Percentiles rank a stretch among this genome's conserved stretches.
These are phyloP conservation scores for Antennarius striatus DNA, from an alignment of 2,113 vertebrate genomes.

Conservation along the genomic window DNA sequence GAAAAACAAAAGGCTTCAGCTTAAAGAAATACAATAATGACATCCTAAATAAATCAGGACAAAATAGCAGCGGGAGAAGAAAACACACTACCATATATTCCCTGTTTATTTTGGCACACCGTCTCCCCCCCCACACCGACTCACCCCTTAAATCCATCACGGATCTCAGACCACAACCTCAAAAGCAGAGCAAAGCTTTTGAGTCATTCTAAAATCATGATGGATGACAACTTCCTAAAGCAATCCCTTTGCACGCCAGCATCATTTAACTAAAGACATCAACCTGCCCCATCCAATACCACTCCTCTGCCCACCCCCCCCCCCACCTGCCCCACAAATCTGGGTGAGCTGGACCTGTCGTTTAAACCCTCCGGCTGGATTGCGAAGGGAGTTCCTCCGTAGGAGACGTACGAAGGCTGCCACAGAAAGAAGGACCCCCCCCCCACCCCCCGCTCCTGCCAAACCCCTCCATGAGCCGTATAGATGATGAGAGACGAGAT, in stretches of 20 bases:
- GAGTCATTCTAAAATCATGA: conserved; percentile 81
- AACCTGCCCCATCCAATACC: conserved; percentile 65
- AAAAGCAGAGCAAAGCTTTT: conserved; percentile 71
- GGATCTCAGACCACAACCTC: conserved; percentile 73
- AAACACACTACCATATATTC: conserved; percentile 34
- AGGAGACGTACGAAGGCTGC: conserved; percentile 56
- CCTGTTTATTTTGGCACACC: conserved; percentile 1
- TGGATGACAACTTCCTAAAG: conserved; percentile 81
- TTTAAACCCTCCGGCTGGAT: conserved; percentile 2
- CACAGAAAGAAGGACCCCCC: conserved; percentile 49
- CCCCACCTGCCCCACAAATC: too few species aligned
- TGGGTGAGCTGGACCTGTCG: conserved; percentile 29
- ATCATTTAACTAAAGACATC: conserved; percentile 79
- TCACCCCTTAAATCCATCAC: conserved; percentile 73
- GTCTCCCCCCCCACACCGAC: conserved; percentile 29
- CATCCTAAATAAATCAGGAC: conserved; percentile 11
- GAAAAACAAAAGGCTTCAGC: conserved; percentile 46
- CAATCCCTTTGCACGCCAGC: conserved; percentile 76
- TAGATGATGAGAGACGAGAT: conserved; percentile 40
- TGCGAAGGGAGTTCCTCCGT: background rate
- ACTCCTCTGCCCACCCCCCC: conserved; percentile 32
- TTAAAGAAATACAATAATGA: conserved; percentile 50
- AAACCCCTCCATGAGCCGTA: conserved; percentile 14
- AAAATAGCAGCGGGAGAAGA: conserved; percentile 16
- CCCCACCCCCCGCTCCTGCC: conserved; percentile 43